These are phyloP conservation scores for Diogma glabrata DNA, from an alignment of 2,888 invertebrate species.

Conservation along the genomic window DNA sequence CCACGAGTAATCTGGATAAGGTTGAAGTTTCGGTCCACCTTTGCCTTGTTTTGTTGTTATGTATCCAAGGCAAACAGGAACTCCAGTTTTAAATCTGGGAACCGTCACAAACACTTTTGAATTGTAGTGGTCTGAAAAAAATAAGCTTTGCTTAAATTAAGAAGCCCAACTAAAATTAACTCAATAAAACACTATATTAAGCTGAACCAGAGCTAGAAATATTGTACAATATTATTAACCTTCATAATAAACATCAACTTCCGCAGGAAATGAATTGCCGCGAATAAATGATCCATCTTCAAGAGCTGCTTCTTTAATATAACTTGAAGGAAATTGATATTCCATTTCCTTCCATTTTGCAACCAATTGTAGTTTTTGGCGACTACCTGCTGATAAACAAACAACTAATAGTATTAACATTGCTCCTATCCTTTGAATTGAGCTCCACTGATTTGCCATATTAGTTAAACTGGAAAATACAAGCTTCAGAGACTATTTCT, in stretches of 20 bases:
- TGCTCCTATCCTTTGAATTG: too few species aligned
- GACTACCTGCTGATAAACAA: too few species aligned
- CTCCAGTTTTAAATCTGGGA: slow-evolving; percentile 58
- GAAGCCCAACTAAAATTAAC: neutral
- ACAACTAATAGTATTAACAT: too few species aligned
- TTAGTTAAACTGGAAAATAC: too few species aligned
- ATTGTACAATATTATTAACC: slow-evolving; percentile 19
- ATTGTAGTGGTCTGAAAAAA: slow-evolving; percentile 18
- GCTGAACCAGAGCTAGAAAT: slow-evolving; percentile 1
- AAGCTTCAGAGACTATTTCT: too few species aligned
- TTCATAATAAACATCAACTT: slow-evolving; percentile 51
- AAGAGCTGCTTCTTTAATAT: slow-evolving; percentile 38
- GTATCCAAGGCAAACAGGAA: slow-evolving; percentile 59
- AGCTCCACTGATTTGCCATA: too few species aligned
- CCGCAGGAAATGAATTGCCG: slow-evolving; percentile 53
- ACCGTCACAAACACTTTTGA: slow-evolving; percentile 55
- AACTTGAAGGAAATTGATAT: slow-evolving; percentile 46
- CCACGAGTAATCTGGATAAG: slow-evolving; percentile 56
- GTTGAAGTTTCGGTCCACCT: slow-evolving; percentile 42
- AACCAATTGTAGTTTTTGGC: slow-evolving; percentile 41
- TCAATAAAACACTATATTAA: too few species aligned
- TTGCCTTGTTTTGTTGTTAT: slow-evolving; percentile 36
- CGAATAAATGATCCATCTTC: slow-evolving; percentile 41
- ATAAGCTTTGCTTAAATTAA: too few species aligned
- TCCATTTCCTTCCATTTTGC: slow-evolving; percentile 55